phyloP scores from a whole-genome alignment of 2,888 invertebrate genomes.

The Oxycera nigricornis region DNA sequence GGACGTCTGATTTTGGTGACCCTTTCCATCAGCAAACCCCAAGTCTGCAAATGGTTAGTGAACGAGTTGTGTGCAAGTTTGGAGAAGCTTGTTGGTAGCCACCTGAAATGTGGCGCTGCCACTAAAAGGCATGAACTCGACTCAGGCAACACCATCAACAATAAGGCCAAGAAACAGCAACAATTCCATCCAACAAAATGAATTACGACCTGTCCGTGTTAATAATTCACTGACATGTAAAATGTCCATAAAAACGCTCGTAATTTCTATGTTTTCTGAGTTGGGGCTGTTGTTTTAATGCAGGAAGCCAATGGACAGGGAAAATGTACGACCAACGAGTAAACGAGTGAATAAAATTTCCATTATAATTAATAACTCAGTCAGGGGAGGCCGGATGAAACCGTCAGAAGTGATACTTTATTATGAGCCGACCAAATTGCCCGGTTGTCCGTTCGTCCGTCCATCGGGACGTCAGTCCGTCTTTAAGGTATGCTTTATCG shows the following conservation, averaged over 20 bases:
- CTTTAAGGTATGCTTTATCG: neutral
- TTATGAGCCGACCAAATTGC: neutral
- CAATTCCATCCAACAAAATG: conserved; percentile 41
- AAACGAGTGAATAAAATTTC: conserved; percentile 46
- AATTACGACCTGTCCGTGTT: conserved; percentile 47
- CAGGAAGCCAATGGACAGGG: neutral
- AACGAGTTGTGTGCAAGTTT: neutral
- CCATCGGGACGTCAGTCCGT: neutral
- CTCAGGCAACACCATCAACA: neutral
- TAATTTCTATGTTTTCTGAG: conserved; percentile 42
- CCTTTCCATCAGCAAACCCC: no score
- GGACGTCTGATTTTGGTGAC: no score
- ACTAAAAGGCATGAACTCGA: neutral
- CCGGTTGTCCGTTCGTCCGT: no score
- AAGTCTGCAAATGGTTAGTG: no score
- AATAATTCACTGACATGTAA: conserved; percentile 48
- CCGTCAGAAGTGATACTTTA: conserved; percentile 36
- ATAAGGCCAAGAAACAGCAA: conserved; percentile 11
- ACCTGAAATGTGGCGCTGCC: neutral
- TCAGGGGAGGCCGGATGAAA: conserved; percentile 32
- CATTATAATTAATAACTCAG: conserved; percentile 46
- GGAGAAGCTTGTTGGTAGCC: neutral
- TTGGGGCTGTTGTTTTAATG: conserved; percentile 41
- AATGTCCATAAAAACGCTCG: conserved; percentile 45
- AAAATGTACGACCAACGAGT: conserved; percentile 32